Evolutionary conservation across 2,113 vertebrate species (phyloP).

Genomic region (Silurus meridionalis): DNA sequence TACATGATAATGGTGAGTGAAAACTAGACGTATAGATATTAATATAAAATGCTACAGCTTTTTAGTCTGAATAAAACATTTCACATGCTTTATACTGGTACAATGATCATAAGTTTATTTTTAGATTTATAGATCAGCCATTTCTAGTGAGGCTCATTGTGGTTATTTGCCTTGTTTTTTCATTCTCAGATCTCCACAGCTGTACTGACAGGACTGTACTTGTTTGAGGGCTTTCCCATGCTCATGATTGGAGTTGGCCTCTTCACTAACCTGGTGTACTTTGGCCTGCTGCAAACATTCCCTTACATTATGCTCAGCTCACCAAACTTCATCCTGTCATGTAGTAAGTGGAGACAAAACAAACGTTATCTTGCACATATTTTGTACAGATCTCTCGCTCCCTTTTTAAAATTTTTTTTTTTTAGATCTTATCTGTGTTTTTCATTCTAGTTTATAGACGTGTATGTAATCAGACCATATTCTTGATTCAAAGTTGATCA

Average conservation of each 20-base stretch:
- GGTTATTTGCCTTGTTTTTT: not conserved
- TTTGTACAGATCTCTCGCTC: not conserved
- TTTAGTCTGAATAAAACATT: not conserved
- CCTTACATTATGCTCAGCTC: slow-evolving; percentile 94
- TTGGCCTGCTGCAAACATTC: slow-evolving; percentile 90
- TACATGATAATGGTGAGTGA: slow-evolving; percentile 95
- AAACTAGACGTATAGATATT: not conserved
- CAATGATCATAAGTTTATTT: not conserved
- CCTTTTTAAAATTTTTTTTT: too few species aligned
- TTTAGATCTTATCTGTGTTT: not conserved
- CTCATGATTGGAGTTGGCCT: slow-evolving; percentile 88
- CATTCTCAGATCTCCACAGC: slow-evolving; percentile 86
- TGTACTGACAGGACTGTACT: slow-evolving; percentile 84
- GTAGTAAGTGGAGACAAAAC: slow-evolving; percentile 73
- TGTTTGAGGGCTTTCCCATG: slow-evolving; percentile 86
- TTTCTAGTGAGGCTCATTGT: not conserved
- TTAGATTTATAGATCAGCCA: not conserved
- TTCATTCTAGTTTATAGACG: not conserved
- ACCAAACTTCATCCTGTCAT: slow-evolving; percentile 94
- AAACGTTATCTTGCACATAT: not conserved
- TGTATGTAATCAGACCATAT: not conserved
- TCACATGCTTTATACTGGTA: not conserved
- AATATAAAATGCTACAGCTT: not conserved
- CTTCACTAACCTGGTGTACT: slow-evolving; percentile 95
- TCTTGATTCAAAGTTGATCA: not conserved